Evolutionary conservation across 2,797 vertebrate genomes (phyloP).

Genomic region (Hipposideros larvatus): DNA sequence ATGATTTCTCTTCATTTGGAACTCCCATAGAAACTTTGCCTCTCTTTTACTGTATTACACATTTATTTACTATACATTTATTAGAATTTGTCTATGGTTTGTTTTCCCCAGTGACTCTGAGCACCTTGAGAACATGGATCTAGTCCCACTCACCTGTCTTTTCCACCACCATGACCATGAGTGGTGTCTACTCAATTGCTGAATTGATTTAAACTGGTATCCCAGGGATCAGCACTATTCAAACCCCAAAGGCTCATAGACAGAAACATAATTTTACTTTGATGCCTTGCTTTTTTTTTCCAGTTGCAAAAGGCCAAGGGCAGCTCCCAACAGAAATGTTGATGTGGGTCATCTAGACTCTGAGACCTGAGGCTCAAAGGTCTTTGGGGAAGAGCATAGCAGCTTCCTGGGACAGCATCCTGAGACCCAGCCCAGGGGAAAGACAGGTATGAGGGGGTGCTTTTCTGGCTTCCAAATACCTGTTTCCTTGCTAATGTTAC

Average conservation of each 20-base stretch:
- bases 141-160: conserved; percentile 41
- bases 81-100: conserved; percentile 23
- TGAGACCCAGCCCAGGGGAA: background rate
- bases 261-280: conserved; percentile 47
- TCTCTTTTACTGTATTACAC: background rate
- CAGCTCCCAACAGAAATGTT: background rate
- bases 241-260: conserved; percentile 19
- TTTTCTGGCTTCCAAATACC: conserved; percentile 64
- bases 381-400: conserved; percentile 6
- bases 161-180: conserved; percentile 5
- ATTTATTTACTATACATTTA: background rate
- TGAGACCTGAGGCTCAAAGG: conserved; percentile 16
- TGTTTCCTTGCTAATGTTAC: conserved; percentile 75
- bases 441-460: background rate
- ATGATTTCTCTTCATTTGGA: conserved; percentile 3
- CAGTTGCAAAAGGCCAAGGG: conserved; percentile 9
- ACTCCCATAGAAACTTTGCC: background rate
- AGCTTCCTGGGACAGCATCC: background rate
- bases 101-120: conserved; percentile 17
- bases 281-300: background rate
- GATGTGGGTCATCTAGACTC: background rate
- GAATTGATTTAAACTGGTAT: conserved; percentile 35
- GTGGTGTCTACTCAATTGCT: background rate
- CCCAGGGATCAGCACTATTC: background rate
- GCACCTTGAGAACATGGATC: conserved; percentile 16